Evolutionary conservation across 2,888 invertebrate species (phyloP).

Genomic region (Meteorus colon): DNA sequence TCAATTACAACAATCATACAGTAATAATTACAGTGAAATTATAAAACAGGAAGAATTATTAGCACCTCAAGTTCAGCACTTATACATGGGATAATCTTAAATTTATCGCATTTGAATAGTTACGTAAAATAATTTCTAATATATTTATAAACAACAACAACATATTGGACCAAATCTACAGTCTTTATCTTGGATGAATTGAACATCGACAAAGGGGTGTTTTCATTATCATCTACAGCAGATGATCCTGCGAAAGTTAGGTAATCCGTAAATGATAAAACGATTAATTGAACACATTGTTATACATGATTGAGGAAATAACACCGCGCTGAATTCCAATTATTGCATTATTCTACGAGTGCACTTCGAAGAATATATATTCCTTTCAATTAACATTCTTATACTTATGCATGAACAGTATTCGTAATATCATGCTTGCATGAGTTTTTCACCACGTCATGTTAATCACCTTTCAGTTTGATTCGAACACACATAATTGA

Average conservation of each 20-base stretch:
- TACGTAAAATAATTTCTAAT: neutral
- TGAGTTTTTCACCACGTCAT: neutral
- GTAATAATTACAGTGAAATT: slow-evolving; percentile 6
- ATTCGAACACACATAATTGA: neutral
- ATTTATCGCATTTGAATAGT: neutral
- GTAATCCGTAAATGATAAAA: neutral
- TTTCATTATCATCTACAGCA: too few relatives aligned
- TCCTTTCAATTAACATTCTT: neutral
- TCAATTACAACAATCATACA: too few relatives aligned
- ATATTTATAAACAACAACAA: neutral
- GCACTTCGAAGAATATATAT: neutral
- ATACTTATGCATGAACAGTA: neutral
- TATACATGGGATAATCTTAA: neutral
- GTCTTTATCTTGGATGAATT: neutral
- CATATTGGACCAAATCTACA: neutral
- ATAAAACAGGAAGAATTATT: neutral
- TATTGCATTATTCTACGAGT: neutral
- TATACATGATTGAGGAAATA: too few relatives aligned
- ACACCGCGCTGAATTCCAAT: neutral
- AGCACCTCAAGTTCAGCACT: slow-evolving; percentile 3
- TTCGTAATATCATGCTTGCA: neutral
- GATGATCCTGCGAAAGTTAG: neutral
- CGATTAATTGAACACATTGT: neutral
- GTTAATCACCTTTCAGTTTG: neutral
- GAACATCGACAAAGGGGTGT: too few relatives aligned